These are phyloP conservation scores for Microcebus jonahi DNA, from an alignment of 2,113 vertebrate genomes.

Conservation along the genomic window DNA sequence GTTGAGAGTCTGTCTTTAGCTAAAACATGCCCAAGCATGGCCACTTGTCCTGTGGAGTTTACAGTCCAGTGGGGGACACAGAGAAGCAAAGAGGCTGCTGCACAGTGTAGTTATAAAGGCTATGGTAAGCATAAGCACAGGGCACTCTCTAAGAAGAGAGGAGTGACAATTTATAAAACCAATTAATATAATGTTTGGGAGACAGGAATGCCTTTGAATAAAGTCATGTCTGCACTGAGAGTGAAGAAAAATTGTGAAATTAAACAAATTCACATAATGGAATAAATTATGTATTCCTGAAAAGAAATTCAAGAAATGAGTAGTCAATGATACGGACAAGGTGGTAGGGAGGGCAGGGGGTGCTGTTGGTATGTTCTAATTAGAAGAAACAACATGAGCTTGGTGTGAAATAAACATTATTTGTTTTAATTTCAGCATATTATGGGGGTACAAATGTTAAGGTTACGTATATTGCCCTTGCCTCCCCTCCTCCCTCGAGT, in stretches of 20 bases:
- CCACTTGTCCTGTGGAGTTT: not conserved
- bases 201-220: not conserved
- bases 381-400: not conserved
- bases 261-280: not conserved
- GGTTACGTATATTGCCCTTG: too few species aligned
- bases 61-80: not conserved
- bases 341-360: not conserved
- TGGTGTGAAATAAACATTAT: not conserved
- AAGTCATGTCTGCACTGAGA: not conserved
- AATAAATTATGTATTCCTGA: not conserved
- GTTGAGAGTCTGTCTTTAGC: not conserved
- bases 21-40: not conserved
- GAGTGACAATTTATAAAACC: not conserved
- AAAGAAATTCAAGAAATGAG: slow-evolving; percentile 15
- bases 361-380: not conserved
- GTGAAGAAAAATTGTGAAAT: slow-evolving; percentile 2
- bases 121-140: not conserved
- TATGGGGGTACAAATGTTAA: too few species aligned
- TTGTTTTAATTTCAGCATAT: not conserved
- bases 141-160: not conserved
- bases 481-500: too few species aligned
- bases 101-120: not conserved
- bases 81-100: not conserved
- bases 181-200: not conserved
- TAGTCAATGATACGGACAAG: not conserved